Evolutionary conservation across 2,797 vertebrate species (phyloP).

Genomic region (Notolepis coatsorum): DNA sequence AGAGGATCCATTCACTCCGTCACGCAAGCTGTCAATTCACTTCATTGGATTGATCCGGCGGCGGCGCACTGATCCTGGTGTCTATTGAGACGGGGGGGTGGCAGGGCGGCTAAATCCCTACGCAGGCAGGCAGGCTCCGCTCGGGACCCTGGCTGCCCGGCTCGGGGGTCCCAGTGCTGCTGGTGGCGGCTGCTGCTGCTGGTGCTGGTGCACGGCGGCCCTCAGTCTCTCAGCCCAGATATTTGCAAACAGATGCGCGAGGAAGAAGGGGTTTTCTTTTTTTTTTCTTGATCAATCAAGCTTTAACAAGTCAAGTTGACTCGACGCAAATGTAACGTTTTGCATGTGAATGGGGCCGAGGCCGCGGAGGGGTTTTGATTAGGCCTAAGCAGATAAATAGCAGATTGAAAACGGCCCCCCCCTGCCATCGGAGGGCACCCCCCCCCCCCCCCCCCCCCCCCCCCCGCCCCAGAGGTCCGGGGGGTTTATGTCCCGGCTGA

Average conservation of each 20-base stretch:
- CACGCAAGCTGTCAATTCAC: slow-evolving; percentile 44
- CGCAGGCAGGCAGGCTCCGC: slow-evolving; percentile 27
- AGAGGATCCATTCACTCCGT: slow-evolving; percentile 34
- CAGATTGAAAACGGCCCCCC: slow-evolving; percentile 79
- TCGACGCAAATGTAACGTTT: slow-evolving; percentile 81
- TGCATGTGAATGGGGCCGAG: slow-evolving; percentile 81
- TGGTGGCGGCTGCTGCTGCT: too few relatives aligned
- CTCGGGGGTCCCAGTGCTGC: slow-evolving; percentile 35
- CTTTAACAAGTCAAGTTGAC: slow-evolving; percentile 89
- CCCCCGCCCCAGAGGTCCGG: slow-evolving; percentile 77
- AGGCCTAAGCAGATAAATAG: slow-evolving; percentile 86
- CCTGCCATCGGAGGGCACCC: slow-evolving; percentile 68
- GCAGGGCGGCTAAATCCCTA: slow-evolving; percentile 57
- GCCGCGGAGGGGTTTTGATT: slow-evolving; percentile 79
- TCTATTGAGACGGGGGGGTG: slow-evolving; percentile 45
- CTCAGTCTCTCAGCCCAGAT: slow-evolving; percentile 37
- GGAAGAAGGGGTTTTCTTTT: slow-evolving; percentile 60
- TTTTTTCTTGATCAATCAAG: slow-evolving; percentile 88
- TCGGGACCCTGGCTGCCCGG: slow-evolving; percentile 38
- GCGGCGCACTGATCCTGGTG: slow-evolving; percentile 59
- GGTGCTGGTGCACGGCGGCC: too few relatives aligned
- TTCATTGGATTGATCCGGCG: slow-evolving; percentile 55
- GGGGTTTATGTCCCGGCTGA: slow-evolving; percentile 82
- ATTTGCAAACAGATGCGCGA: slow-evolving; percentile 88
- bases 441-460: neutral